Evolutionary conservation across 2,113 vertebrate genomes (phyloP).

Genomic region (Rynchops niger): DNA sequence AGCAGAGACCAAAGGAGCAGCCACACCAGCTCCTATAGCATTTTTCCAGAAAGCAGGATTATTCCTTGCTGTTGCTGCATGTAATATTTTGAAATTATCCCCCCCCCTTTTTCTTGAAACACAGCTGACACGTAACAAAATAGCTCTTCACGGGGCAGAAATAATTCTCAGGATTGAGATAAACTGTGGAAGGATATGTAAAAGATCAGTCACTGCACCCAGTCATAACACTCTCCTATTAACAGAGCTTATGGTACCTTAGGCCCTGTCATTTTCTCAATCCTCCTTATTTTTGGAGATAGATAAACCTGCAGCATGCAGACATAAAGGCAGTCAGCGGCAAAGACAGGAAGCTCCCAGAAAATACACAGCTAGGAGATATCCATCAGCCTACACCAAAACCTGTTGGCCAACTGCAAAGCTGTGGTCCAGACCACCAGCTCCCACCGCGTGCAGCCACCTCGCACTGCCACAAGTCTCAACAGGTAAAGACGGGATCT

Average conservation of each 20-base stretch:
- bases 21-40: not conserved
- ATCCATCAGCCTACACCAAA: not conserved
- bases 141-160: not conserved
- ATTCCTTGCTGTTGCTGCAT: not conserved
- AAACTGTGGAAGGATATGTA: not conserved
- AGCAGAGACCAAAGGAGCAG: not conserved
- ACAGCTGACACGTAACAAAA: not conserved
- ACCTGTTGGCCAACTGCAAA: not conserved
- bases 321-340: not conserved
- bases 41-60: not conserved
- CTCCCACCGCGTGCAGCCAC: not conserved
- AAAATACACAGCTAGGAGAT: not conserved
- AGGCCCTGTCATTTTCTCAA: not conserved
- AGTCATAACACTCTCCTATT: not conserved
- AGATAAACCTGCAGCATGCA: not conserved
- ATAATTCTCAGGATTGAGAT: not conserved
- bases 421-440: not conserved
- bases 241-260: not conserved
- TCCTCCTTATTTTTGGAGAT: fast-evolving
- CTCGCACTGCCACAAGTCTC: not conserved
- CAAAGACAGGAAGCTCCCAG: not conserved
- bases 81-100: not conserved
- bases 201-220: not conserved
- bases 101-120: not conserved
- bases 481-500: not conserved